Evolutionary conservation across 1,140 invertebrate species (phyloP), one percentile per base, ranked within the genome.

Genomic region (Cryptotermes secundus): DNA sequence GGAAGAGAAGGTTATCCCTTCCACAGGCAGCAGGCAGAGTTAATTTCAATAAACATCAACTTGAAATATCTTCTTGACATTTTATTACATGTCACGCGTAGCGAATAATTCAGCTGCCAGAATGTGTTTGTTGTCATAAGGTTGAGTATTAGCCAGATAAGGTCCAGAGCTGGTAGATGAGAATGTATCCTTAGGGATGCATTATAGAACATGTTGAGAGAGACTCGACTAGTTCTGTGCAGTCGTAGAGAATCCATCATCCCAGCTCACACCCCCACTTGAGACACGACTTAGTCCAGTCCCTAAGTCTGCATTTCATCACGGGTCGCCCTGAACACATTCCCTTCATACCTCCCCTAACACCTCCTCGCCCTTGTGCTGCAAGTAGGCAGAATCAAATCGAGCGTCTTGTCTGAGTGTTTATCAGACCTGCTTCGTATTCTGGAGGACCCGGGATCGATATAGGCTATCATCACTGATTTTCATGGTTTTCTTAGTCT

Each of bases 221-320:
- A 31, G n/a, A n/a, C 14, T 26, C n/a, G 6, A 72, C 59, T 31
- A 72, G 26, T 10, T 72, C 59, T 31, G 26, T 72, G 26, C 59
- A 72, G 59, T n/a, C 59, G 59, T 72, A 31, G n/a, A n/a, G 59
- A 72, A 72, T 72, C 59, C 59, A 72, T 72, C 59, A 72, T 31
- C n/a, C 59, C 59, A n/a, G 14, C 6, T 26, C 59, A 16, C 45
- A 16, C 19, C 45, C 45, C 45, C 45, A 49, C 45, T 49, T 49
- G 45, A 49, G 19, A 49, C 45, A 19, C 45, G 45, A 49, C 45
- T 49, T 49, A 19, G 59, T 31, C 59, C n/a, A 31, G 59, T n/a
- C 2, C 59, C 59, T n/a, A 49, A 72, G 59, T 72, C 59, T 72
- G 59, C n/a, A n/a, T 72, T 72, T n/a, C 59, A 72, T 72, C 59